Evolutionary conservation across 2,888 invertebrate species (phyloP).

Genomic region (Sceliomorpha sp.): DNA sequence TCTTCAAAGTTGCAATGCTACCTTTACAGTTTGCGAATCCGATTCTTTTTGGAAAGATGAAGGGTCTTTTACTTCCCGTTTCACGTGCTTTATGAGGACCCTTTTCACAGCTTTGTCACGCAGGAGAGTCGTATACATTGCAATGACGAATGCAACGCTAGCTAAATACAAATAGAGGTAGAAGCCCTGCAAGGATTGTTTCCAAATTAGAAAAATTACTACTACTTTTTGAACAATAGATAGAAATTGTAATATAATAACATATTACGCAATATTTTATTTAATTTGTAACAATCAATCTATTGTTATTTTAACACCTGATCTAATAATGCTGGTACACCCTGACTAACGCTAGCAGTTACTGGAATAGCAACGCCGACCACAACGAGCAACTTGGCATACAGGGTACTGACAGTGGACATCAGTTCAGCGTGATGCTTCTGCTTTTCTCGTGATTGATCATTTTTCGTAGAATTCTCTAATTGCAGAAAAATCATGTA

Average conservation of each 20-base stretch:
- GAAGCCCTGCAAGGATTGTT: constrained; percentile 84
- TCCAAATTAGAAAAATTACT: no score
- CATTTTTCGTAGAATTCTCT: constrained; percentile 14
- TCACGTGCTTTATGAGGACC: constrained; percentile 65
- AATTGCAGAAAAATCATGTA: constrained; percentile 7
- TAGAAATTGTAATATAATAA: background rate
- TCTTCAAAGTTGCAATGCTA: constrained; percentile 21
- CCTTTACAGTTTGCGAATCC: constrained; percentile 30
- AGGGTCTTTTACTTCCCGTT: constrained; percentile 59
- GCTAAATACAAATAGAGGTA: constrained; percentile 90
- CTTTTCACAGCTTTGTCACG: constrained; percentile 84
- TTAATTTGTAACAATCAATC: no score
- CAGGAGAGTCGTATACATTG: constrained; percentile 86
- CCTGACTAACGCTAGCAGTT: constrained; percentile 90
- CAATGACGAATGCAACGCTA: constrained; percentile 88
- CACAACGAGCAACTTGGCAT: constrained; percentile 91
- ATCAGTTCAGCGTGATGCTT: constrained; percentile 68
- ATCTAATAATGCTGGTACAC: constrained; percentile 88
- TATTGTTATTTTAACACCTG: constrained; percentile 81
- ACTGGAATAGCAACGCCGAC: constrained; percentile 88
- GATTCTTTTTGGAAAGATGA: constrained; percentile 19
- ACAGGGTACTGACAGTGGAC: constrained; percentile 82
- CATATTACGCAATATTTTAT: background rate
- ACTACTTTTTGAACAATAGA: no score
- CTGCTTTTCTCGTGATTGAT: constrained; percentile 39